Conservation (phyloP, 1,140 invertebrate species). For the Aporrectodea caliginosa region DNA sequence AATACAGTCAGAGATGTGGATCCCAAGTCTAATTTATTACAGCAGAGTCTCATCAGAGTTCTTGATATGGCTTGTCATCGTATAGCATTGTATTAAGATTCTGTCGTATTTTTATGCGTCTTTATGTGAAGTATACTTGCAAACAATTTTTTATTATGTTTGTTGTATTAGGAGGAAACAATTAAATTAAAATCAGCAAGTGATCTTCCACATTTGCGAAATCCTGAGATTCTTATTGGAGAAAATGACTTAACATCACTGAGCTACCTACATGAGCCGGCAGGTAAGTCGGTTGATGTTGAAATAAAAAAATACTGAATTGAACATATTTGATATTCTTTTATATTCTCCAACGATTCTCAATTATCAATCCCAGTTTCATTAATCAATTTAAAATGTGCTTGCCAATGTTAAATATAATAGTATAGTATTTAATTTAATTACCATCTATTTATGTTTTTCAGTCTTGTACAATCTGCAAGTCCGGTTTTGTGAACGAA, state of each 20-base stretch:
- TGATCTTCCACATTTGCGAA: conserved; percentile 82
- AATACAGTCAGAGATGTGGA: background rate
- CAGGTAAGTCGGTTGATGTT: conserved; percentile 49
- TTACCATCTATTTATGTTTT: too few relatives aligned
- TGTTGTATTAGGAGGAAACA: conserved; percentile 42
- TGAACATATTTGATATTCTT: background rate
- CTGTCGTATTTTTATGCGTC: background rate
- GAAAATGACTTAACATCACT: conserved; percentile 95
- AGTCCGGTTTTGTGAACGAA: conserved; percentile 84
- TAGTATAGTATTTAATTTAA: conserved; percentile 11
- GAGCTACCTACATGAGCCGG: conserved; percentile 94
- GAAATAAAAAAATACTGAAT: background rate
- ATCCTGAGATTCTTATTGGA: conserved; percentile 92
- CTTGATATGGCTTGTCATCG: too few relatives aligned
- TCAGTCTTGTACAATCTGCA: conserved; percentile 91
- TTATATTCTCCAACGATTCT: background rate
- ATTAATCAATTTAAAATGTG: background rate
- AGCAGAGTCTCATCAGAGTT: background rate
- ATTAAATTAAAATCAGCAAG: conserved; percentile 44
- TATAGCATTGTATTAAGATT: background rate
- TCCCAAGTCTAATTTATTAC: background rate
- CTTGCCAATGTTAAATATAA: background rate
- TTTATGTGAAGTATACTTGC: background rate
- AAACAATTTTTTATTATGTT: background rate
- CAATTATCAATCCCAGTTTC: background rate